Evolutionary conservation across 2,888 invertebrate species (phyloP).

Genomic region (Ectropis crepuscularia): DNA sequence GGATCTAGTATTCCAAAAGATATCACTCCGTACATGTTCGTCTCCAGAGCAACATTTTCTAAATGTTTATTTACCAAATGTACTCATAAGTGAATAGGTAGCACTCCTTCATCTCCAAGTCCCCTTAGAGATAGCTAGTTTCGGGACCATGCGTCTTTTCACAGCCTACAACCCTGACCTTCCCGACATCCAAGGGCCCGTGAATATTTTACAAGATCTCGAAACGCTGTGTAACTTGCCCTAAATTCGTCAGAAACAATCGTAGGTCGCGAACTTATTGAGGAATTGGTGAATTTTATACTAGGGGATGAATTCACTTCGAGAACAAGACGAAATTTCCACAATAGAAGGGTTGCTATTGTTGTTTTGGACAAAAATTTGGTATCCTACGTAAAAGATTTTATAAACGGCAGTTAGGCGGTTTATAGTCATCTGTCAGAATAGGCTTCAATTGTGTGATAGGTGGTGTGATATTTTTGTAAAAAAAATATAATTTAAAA

Average conservation of each 20-base stretch:
- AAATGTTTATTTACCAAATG: background rate
- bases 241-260: slow-evolving; percentile 10
- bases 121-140: background rate
- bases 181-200: slow-evolving; percentile 1
- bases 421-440: too few relatives aligned
- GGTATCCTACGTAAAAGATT: background rate
- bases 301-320: background rate
- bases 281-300: slow-evolving; percentile 5
- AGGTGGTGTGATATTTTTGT: too few relatives aligned
- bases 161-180: slow-evolving; percentile 16
- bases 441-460: too few relatives aligned
- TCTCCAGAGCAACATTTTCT: too few relatives aligned
- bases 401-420: background rate
- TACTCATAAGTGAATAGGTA: background rate
- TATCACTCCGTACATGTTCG: too few relatives aligned
- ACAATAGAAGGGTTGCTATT: background rate
- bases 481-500: too few relatives aligned
- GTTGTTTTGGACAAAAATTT: background rate
- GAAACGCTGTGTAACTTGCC: slow-evolving; percentile 13
- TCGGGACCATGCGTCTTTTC: slow-evolving; percentile 10
- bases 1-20: too few relatives aligned
- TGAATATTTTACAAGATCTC: slow-evolving; percentile 21
- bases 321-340: background rate
- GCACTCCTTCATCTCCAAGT: background rate
- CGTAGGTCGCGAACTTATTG: background rate